Conservation (phyloP, 2,797 vertebrate genomes). For the Centropyge bicolor region DNA sequence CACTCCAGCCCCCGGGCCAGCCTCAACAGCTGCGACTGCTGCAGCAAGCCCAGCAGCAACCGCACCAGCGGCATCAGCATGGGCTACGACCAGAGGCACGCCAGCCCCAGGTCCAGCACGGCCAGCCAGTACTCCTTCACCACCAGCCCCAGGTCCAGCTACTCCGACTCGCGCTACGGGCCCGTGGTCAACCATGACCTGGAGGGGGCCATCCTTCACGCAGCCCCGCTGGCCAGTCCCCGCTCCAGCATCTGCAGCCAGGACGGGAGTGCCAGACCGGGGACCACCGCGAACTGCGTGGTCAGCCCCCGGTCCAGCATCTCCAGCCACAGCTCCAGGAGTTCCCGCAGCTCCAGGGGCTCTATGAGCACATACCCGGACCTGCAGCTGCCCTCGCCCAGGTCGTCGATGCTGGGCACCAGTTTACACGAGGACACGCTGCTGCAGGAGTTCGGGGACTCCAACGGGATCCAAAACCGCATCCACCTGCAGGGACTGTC, state of each 20-base stretch:
- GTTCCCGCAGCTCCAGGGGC: constrained; percentile 91
- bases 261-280: constrained; percentile 81
- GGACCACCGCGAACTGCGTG: constrained; percentile 79
- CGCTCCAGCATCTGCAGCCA: constrained; percentile 89
- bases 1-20: constrained; percentile 94
- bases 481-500: constrained; percentile 83
- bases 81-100: constrained; percentile 96
- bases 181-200: constrained; percentile 83
- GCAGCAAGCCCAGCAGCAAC: constrained; percentile 94
- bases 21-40: constrained; percentile 91
- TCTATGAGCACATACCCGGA: constrained; percentile 94
- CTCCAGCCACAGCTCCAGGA: constrained; percentile 94
- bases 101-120: constrained; percentile 92
- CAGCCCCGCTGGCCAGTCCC: constrained; percentile 83
- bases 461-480: constrained; percentile 79
- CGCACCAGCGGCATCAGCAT: constrained; percentile 98
- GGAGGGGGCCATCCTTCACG: constrained; percentile 81
- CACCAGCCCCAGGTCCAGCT: constrained; percentile 89
- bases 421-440: constrained; percentile 86
- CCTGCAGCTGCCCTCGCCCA: constrained; percentile 89
- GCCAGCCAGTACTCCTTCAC: constrained; percentile 91
- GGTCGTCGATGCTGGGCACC: constrained; percentile 87
- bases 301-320: constrained; percentile 94
- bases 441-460: constrained; percentile 85
- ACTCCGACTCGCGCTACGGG: constrained; percentile 88